A percentile compares a stretch with the other conserved stretches of the same genome.
These are phyloP conservation scores for Nemotelus nigrinus DNA, from an alignment of 2,888 invertebrate species.

Conservation along the genomic window DNA sequence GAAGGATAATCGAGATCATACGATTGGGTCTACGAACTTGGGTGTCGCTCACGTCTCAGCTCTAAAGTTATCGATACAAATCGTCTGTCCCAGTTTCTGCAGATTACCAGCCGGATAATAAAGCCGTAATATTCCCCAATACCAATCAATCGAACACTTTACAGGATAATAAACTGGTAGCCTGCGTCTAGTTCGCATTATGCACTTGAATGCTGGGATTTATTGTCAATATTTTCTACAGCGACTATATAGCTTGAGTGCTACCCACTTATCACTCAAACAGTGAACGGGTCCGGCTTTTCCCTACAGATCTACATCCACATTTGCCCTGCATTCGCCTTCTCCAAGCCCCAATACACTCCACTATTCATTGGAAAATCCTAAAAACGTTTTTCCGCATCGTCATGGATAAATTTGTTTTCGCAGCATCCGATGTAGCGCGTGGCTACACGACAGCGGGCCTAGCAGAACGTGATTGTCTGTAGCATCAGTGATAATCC, in stretches of 20 bases:
- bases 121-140: conserved; percentile 4
- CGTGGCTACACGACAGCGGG: background rate
- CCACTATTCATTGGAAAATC: conserved; percentile 22
- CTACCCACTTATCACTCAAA: background rate
- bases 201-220: conserved; percentile 11
- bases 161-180: background rate
- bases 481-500: background rate
- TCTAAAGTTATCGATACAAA: too few relatives aligned
- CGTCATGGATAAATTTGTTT: background rate
- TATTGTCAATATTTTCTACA: background rate
- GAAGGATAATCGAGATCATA: too few relatives aligned
- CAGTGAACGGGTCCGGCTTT: background rate
- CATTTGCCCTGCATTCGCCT: background rate
- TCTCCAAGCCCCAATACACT: background rate
- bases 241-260: background rate
- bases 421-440: background rate
- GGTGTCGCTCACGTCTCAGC: too few relatives aligned
- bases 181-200: background rate
- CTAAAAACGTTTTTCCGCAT: background rate
- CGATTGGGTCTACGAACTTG: too few relatives aligned
- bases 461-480: background rate
- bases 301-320: background rate
- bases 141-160: conserved; percentile 4
- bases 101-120: background rate
- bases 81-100: too few relatives aligned